Evolutionary conservation across 2,888 invertebrate genomes (phyloP), one percentile per base, ranked within the genome.

Genomic region (Sipha maydis): DNA sequence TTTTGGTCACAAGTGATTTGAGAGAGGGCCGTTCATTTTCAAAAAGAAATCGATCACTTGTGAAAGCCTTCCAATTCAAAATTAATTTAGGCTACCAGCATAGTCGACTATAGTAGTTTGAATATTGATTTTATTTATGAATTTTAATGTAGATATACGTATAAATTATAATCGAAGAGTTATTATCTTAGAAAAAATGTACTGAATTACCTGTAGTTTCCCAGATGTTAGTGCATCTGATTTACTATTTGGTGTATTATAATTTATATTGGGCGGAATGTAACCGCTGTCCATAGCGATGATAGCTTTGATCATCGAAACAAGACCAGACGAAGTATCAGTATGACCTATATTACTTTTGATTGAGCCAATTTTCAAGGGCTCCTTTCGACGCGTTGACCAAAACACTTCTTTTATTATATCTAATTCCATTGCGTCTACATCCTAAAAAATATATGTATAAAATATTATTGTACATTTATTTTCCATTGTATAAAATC

Each of bases 331-430:
- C 34, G 91, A 90, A 25, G 93, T 93, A 90, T 94, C 94, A 5
- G 93, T 92, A 90, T 94, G 94, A 3, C 94, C 94, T 92, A 94
- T 93, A 91, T 94, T 94, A 71, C 93, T 93, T 90, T 94, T 94
- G 41, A 94, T 93, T 0, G 94, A 94, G 19, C 94, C 94, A 89
- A 94, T 93, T n/a, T 93, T 91, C 21, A 94, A 92, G 5, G 94
- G 93, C 9, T 83, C 76, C 38, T 89, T 84, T 48, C 90, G 89
- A 38, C 38, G 19, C 0, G 86, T 31, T 0, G 71, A 1, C 25
- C 89, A 89, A 67, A 90, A 89, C 4, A 90, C 48, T n/a, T 90
- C 89, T 19, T 90, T 89, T 3, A 90, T 79, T 14, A 86, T 89
- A 71, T 90, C 90, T 34, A 90, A 88, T 73, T 91, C 91, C 67